Base-by-base conservation (phyloP, 92 coral and sea anemone genomes). In the Zoanthus sociatus region DNA sequence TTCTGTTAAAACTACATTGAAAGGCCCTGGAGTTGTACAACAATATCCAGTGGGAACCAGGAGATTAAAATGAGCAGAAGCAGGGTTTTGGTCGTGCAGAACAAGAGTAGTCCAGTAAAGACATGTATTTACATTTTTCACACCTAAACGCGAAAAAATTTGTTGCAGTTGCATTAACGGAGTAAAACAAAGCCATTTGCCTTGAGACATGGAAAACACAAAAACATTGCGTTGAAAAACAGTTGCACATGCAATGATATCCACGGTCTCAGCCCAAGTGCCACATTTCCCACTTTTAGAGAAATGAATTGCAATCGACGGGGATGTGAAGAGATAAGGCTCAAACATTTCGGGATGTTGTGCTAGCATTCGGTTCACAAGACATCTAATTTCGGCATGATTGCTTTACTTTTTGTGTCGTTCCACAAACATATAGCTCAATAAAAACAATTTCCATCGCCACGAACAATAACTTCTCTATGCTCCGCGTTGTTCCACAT, bases 211-310 rank as follows among this genome's bases (percentile, higher is more conserved):
- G 66, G 87, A 88, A 88, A 83, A 78, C 16, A 91, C 94, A 26
- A 26, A 26, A 26, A 0, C 26, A 26, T 26, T 26, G 26, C 26
- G 26, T 26, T 26, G 26, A 26, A 91, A 86, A 21, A 82, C 84
- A 30, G 87, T 87, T 45, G 91, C 93, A 83, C 93, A 83, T 44
- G 91, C 87, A 77, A 75, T 87, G 69, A 83, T 91, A 77, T 91
- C 91, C 58, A 78, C 91, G 33, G 88, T 87, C 85, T 90, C 93
- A 81, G 90, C 90, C 87, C 90, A 87, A 31, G 88, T 90, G 75
- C 89, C 88, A 53, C 68, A 69, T 9, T 1, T 77, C 17, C 20
- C 45, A 56, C 87, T 70, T 54, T 79, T 79, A 64, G 79, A 31
- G 9, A 87, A 72, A 55, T 87, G 88, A 64, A 64, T 18, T 11